Evolutionary conservation across 2,113 vertebrate species (phyloP).

Genomic region (Chrysemys picta): DNA sequence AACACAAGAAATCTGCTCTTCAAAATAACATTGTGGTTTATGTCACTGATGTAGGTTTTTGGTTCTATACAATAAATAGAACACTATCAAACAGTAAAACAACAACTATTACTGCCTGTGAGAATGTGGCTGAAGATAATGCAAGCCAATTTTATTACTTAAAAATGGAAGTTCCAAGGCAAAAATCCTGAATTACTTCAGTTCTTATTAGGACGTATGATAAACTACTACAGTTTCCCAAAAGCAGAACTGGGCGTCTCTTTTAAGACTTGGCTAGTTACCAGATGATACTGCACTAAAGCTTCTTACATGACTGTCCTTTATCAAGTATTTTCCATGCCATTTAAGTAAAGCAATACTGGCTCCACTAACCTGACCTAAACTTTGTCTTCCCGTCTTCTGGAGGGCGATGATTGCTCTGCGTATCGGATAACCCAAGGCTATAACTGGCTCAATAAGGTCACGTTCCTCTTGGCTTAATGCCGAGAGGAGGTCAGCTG

Average conservation of each 20-base stretch:
- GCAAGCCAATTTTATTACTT: background rate
- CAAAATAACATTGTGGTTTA: background rate
- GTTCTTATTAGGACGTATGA: background rate
- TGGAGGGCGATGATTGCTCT: constrained; percentile 92
- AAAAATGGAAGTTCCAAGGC: background rate
- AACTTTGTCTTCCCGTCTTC: constrained; percentile 86
- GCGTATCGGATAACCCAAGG: constrained; percentile 86
- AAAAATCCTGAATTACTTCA: background rate
- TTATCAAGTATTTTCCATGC: background rate
- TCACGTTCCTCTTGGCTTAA: constrained; percentile 91
- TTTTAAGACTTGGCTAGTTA: background rate
- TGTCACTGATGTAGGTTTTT: background rate
- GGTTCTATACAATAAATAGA: background rate
- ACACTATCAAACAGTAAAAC: background rate
- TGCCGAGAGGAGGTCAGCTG: constrained; percentile 86
- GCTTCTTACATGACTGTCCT: background rate
- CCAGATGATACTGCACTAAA: background rate
- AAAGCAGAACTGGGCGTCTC: background rate
- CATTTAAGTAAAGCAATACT: background rate
- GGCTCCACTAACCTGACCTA: constrained; percentile 85
- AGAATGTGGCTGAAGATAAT: background rate
- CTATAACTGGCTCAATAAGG: constrained; percentile 85
- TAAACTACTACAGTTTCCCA: background rate
- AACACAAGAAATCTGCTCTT: background rate
- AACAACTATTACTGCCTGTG: background rate